phyloP scores from a whole-genome alignment of 2,888 invertebrate genomes.

The Chaitophorus viminalis region DNA sequence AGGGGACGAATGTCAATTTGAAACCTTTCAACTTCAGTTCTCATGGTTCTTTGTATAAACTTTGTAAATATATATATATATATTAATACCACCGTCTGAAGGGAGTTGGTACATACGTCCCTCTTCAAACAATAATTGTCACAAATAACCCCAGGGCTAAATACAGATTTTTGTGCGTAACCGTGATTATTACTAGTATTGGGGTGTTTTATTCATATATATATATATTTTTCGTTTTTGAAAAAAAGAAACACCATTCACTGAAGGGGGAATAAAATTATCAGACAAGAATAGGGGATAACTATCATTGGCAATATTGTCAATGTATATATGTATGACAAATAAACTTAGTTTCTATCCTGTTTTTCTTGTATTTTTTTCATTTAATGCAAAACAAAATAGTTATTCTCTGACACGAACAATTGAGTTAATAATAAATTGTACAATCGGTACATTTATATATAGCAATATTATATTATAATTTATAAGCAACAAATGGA shows the following conservation, averaged over 20 bases:
- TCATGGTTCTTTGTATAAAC: not conserved
- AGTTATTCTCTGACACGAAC: not conserved
- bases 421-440: too few species aligned
- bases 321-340: constrained; percentile 5
- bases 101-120: not conserved
- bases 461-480: not conserved
- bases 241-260: not conserved
- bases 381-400: not conserved
- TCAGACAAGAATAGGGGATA: constrained; percentile 18
- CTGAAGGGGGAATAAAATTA: constrained; percentile 26
- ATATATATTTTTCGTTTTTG: not conserved
- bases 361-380: not conserved
- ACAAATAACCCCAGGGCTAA: constrained; percentile 42
- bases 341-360: constrained; percentile 19
- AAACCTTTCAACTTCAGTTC: not conserved
- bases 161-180: constrained; percentile 32
- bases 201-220: constrained; percentile 32
- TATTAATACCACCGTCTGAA: not conserved
- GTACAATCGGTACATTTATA: not conserved
- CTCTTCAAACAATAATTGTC: constrained; percentile 42
- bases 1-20: not conserved
- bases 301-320: constrained; percentile 36
- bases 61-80: not conserved
- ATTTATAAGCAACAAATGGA: not conserved
- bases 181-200: constrained; percentile 11